These are phyloP conservation scores for Corythoichthys intestinalis DNA, from an alignment of 2,113 vertebrate genomes.

Conservation along the genomic window DNA sequence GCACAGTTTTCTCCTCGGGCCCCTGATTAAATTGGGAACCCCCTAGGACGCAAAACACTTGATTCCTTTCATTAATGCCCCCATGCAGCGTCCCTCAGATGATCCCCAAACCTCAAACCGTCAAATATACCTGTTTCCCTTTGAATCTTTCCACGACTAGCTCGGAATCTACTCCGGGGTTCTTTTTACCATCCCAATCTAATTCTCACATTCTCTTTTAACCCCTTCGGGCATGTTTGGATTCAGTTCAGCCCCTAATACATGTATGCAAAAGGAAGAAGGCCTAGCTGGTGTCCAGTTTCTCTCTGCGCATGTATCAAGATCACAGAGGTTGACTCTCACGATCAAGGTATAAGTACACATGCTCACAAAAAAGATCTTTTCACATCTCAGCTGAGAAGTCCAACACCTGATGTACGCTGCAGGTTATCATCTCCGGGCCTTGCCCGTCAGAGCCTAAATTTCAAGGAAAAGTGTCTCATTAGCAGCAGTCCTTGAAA, in stretches of 20 bases:
- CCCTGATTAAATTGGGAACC: conserved; percentile 74
- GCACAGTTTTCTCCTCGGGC: conserved; percentile 62
- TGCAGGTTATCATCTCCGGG: conserved; percentile 58
- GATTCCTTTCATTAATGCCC: conserved; percentile 66
- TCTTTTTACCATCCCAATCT: conserved; percentile 46
- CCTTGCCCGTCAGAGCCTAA: conserved; percentile 58
- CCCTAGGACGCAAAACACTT: conserved; percentile 63
- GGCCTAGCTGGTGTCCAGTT: conserved; percentile 26
- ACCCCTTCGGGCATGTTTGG: conserved; percentile 30
- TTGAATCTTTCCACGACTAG: conserved; percentile 41
- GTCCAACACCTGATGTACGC: conserved; percentile 50
- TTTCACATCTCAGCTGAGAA: conserved; percentile 10
- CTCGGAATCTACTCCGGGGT: conserved; percentile 47
- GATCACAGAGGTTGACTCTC: conserved; percentile 48
- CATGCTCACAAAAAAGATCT: background rate
- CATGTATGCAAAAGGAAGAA: conserved; percentile 49
- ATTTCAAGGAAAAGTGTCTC: conserved; percentile 78
- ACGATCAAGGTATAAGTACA: conserved; percentile 53
- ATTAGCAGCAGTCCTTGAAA: conserved; percentile 75
- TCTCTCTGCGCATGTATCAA: conserved; percentile 38
- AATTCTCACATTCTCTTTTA: conserved; percentile 59
- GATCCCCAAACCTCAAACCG: conserved; percentile 64
- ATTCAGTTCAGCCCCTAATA: conserved; percentile 33
- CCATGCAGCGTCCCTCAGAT: conserved; percentile 56
- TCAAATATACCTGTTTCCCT: conserved; percentile 69